A percentile compares a stretch with the other conserved stretches of the same genome.
phyloP scores from a whole-genome alignment of 2,797 vertebrate genomes.

The Tinamus major region DNA sequence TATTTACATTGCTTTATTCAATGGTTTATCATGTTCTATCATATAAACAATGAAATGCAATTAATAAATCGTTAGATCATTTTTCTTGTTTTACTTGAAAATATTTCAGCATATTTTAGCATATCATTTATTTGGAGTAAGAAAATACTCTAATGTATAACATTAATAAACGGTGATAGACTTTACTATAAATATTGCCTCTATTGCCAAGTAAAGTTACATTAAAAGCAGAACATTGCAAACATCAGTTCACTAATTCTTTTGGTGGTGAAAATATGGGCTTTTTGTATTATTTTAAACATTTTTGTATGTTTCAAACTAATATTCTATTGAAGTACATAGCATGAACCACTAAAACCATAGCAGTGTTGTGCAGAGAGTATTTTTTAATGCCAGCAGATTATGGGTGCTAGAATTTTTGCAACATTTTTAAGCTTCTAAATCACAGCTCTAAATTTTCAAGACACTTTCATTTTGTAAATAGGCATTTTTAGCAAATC shows the following conservation, averaged over 20 bases:
- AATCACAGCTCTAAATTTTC: neutral
- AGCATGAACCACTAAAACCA: neutral
- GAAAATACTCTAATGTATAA: constrained; percentile 80
- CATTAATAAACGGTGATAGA: constrained; percentile 83
- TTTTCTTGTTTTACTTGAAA: constrained; percentile 77
- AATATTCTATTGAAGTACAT: constrained; percentile 36
- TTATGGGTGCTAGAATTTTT: constrained; percentile 36
- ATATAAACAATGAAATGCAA: constrained; percentile 75
- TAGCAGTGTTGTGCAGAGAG: neutral
- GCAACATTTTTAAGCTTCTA: constrained; percentile 28
- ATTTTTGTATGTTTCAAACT: constrained; percentile 41
- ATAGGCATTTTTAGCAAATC: neutral
- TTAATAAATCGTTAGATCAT: constrained; percentile 75
- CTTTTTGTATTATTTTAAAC: constrained; percentile 66
- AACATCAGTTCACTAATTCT: constrained; percentile 64
- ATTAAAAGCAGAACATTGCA: constrained; percentile 72
- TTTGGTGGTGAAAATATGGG: constrained; percentile 44
- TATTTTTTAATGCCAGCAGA: constrained; percentile 12
- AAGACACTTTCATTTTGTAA: neutral
- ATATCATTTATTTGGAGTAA: constrained; percentile 76
- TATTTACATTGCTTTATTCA: constrained; percentile 76
- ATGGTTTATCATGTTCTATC: constrained; percentile 56
- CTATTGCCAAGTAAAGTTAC: constrained; percentile 81
- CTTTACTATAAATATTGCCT: constrained; percentile 82
- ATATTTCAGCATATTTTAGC: constrained; percentile 80